Conservation (phyloP, 2,797 vertebrate genomes). For the Muscicapa comitata region DNA sequence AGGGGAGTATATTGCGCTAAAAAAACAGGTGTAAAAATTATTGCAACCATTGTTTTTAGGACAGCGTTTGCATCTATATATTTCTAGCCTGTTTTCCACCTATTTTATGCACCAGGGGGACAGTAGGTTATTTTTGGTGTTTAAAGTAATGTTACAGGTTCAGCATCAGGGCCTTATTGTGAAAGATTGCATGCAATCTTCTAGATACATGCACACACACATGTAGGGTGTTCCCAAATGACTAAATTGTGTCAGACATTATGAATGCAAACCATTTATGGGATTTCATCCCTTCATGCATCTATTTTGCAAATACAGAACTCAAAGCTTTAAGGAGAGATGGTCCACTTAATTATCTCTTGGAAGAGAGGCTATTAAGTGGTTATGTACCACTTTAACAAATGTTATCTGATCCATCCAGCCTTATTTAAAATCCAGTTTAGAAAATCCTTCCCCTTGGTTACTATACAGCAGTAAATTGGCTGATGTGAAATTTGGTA, state of each 20-base stretch:
- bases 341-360: not conserved
- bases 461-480: not conserved
- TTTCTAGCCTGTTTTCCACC: not conserved
- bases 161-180: not conserved
- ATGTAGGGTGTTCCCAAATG: not conserved
- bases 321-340: not conserved
- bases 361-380: not conserved
- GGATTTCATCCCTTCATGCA: not conserved
- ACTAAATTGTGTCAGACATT: not conserved
- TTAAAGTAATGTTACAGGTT: not conserved
- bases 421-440: not conserved
- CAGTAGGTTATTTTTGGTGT: not conserved
- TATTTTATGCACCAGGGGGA: not conserved
- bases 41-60: not conserved
- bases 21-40: not conserved
- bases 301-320: not conserved
- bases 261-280: not conserved
- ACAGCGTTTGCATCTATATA: not conserved
- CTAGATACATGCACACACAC: rapidly evolving
- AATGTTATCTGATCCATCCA: not conserved
- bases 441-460: not conserved
- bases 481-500: not conserved
- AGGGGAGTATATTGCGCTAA: not conserved
- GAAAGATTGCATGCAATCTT: not conserved
- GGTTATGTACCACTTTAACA: not conserved